Evolutionary conservation across 1,140 invertebrate genomes (phyloP).

Genomic region (Plectus sambesii): DNA sequence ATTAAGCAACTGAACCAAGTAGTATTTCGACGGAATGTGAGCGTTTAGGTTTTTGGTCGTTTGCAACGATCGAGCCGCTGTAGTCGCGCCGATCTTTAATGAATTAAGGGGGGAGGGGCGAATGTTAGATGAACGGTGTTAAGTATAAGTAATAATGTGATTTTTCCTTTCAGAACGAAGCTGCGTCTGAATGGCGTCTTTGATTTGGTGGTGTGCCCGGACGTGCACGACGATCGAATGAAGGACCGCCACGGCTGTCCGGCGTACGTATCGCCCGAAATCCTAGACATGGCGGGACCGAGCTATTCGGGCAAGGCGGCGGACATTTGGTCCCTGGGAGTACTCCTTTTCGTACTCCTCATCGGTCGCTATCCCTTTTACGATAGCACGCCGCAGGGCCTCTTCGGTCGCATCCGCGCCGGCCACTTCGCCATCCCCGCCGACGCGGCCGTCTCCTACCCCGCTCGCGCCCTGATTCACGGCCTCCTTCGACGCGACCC

Average conservation of each 20-base stretch:
- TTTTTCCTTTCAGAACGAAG: constrained; percentile 65
- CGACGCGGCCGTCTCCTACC: constrained; percentile 57
- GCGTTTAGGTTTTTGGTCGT: constrained; percentile 4
- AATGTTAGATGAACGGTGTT: constrained; percentile 15
- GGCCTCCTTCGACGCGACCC: constrained; percentile 71
- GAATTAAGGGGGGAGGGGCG: too few relatives aligned
- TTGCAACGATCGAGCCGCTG: too few relatives aligned
- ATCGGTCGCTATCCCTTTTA: constrained; percentile 88
- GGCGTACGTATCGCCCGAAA: constrained; percentile 80
- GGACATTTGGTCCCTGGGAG: constrained; percentile 89
- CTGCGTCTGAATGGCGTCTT: constrained; percentile 84
- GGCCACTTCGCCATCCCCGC: constrained; percentile 77
- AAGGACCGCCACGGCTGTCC: constrained; percentile 88
- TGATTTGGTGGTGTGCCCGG: constrained; percentile 58
- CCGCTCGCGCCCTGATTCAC: constrained; percentile 71
- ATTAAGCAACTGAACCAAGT: too few relatives aligned
- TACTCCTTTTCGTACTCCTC: constrained; percentile 90
- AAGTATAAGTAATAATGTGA: constrained; percentile 21
- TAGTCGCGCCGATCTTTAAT: too few relatives aligned
- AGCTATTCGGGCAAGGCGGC: constrained; percentile 76
- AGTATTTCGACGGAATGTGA: not conserved
- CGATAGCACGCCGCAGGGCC: constrained; percentile 69
- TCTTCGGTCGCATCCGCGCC: constrained; percentile 80
- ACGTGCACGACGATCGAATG: constrained; percentile 60
- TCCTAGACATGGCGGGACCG: constrained; percentile 54